Conservation (phyloP, 2,113 vertebrate species). For the Megaptera novaeangliae region DNA sequence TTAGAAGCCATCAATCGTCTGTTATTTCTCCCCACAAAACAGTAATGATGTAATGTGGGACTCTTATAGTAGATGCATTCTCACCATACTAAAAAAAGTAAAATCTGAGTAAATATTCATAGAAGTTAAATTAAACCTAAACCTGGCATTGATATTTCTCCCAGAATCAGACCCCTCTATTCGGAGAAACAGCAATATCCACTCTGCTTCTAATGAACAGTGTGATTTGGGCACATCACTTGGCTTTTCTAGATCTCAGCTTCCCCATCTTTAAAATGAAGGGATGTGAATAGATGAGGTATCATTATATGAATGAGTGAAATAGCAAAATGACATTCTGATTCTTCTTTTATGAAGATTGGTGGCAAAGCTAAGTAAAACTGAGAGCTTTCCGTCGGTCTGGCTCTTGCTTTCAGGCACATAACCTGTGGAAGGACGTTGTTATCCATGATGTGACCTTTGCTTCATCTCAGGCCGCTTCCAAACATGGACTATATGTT, state of each 20-base stretch:
- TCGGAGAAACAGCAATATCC: not conserved
- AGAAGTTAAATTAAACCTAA: constrained; percentile 16
- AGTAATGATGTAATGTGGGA: not conserved
- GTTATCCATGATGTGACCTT: not conserved
- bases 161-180: not conserved
- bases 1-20: not conserved
- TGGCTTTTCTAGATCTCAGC: not conserved
- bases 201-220: not conserved
- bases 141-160: not conserved
- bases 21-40: not conserved
- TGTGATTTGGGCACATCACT: not conserved
- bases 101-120: not conserved
- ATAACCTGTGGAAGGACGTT: not conserved
- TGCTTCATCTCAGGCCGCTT: not conserved
- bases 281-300: not conserved
- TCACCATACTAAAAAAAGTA: not conserved
- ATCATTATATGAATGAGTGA: not conserved
- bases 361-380: constrained; percentile 2
- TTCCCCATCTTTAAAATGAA: constrained; percentile 9
- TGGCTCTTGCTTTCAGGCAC: not conserved
- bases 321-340: constrained; percentile 17
- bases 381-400: not conserved
- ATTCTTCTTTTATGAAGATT: constrained; percentile 17
- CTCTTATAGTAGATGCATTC: not conserved
- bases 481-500: not conserved